Base-by-base conservation (phyloP, 2,888 invertebrate genomes). In the Gymnoscelis rufifasciata region DNA sequence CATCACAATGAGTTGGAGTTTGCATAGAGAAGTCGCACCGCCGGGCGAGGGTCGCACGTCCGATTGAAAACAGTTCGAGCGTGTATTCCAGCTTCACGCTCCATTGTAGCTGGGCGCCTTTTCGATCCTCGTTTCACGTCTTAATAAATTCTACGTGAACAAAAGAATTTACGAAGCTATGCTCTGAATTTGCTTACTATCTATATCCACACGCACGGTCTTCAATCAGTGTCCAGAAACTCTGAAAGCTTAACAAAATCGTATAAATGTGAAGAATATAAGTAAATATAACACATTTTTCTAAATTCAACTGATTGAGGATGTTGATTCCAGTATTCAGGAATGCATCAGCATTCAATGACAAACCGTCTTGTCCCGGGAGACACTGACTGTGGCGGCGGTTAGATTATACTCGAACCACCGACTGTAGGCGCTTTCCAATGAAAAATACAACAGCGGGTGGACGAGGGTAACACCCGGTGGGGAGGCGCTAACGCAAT, bases 71-170 rank as follows among this genome's bases (percentile, higher is more conserved):
- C 57, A 40, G 48, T 53, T 54, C 52, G 41, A 51, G 55, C 52
- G 51, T 38, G 19, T 48, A 42, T 53, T 43, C 47, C 39, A 45
- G 52, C 55, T 60, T 62, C 51, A 58, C 59, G 59, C 55, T 61
- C 54, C 37, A 56, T 38, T 55, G 51, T 50, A 43, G 37, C 14
- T 43, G 39, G 56, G 54, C 46, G 49, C 46, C 49, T 59, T 53
- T 51, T 53, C 44, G 38, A 62, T 61, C 47, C 48, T 41, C 47
- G 51, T 46, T 58, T 52, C 36, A 53, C 43, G 48, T 52, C 38
- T 51, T 56, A 56, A 60, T 60, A 62, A 61, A 62, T 54, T 29
- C 39, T 31, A 54, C 52, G 44, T 51, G 48, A 44, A 29, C 24
- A 12, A 38, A 36, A 19, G 19, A 19, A 19, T 2, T 19, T 19